phyloP scores from a whole-genome alignment of 1,140 invertebrate species.

The Condylostylus longicornis region DNA sequence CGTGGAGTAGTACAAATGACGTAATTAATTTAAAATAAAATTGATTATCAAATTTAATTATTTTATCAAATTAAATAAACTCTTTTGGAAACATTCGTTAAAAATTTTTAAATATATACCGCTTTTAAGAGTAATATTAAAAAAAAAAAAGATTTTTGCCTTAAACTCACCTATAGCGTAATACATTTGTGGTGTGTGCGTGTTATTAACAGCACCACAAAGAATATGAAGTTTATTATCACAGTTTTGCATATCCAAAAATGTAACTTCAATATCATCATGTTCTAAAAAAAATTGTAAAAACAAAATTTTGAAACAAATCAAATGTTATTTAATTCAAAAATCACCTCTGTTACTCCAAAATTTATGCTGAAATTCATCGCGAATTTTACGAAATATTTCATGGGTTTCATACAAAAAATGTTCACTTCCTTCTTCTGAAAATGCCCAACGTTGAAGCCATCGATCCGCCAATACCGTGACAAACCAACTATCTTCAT shows the following conservation, averaged over 20 bases:
- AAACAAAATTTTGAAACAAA: not conserved
- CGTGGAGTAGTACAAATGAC: too few relatives aligned
- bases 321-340: not conserved
- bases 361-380: slow-evolving; percentile 24
- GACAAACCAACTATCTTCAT: slow-evolving; percentile 13
- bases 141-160: too few relatives aligned
- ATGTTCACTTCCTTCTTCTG: slow-evolving; percentile 23
- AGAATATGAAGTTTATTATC: slow-evolving; percentile 55
- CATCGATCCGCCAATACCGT: slow-evolving; percentile 24
- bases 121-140: not conserved
- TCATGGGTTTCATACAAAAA: slow-evolving; percentile 26
- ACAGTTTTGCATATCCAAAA: slow-evolving; percentile 58
- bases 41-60: too few relatives aligned
- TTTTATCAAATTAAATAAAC: too few relatives aligned
- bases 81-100: too few relatives aligned
- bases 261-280: slow-evolving; percentile 33
- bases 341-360: slow-evolving; percentile 19
- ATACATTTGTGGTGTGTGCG: slow-evolving; percentile 45
- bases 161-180: slow-evolving; percentile 49
- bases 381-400: slow-evolving; percentile 20
- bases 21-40: not conserved
- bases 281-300: slow-evolving; percentile 12
- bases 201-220: slow-evolving; percentile 50
- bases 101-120: too few relatives aligned
- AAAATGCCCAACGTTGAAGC: slow-evolving; percentile 24